phyloP scores from a whole-genome alignment of 2,888 invertebrate species.

The Cantharis nigra region DNA sequence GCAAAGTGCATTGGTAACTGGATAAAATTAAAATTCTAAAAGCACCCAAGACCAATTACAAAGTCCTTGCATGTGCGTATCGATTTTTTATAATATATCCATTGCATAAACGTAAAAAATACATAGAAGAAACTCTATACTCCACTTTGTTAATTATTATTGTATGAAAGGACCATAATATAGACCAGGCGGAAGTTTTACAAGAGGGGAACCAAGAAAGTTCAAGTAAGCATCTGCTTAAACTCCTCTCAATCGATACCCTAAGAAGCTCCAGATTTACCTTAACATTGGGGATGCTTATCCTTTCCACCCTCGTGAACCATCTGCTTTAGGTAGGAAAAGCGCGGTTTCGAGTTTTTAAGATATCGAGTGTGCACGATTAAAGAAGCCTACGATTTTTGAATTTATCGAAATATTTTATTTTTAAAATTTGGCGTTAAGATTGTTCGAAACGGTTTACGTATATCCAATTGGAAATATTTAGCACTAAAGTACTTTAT shows the following conservation, averaged over 20 bases:
- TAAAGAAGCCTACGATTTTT: background rate
- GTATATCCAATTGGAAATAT: background rate
- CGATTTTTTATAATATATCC: background rate
- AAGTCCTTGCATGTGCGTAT: background rate
- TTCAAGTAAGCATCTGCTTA: constrained; percentile 37
- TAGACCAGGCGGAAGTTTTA: constrained; percentile 28
- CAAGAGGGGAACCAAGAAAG: constrained; percentile 30
- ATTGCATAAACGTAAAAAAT: background rate
- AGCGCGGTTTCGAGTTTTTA: constrained; percentile 29
- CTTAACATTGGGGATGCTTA: constrained; percentile 28
- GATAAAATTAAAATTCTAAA: background rate
- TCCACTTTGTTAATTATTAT: constrained; percentile 24
- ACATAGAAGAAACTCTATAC: constrained; percentile 27
- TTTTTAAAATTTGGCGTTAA: background rate
- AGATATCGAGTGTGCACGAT: constrained; percentile 1
- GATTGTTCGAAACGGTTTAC: background rate
- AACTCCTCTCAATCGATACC: constrained; percentile 40
- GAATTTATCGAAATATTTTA: background rate
- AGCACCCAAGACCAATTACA: background rate
- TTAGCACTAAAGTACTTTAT: background rate
- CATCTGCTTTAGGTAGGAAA: constrained; percentile 25
- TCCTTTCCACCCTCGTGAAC: constrained; percentile 31
- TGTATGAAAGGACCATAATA: constrained; percentile 25
- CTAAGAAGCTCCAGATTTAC: constrained; percentile 30
- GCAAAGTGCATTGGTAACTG: background rate